phyloP scores from a whole-genome alignment of 2,797 vertebrate species.

The Echeneis naucrates region DNA sequence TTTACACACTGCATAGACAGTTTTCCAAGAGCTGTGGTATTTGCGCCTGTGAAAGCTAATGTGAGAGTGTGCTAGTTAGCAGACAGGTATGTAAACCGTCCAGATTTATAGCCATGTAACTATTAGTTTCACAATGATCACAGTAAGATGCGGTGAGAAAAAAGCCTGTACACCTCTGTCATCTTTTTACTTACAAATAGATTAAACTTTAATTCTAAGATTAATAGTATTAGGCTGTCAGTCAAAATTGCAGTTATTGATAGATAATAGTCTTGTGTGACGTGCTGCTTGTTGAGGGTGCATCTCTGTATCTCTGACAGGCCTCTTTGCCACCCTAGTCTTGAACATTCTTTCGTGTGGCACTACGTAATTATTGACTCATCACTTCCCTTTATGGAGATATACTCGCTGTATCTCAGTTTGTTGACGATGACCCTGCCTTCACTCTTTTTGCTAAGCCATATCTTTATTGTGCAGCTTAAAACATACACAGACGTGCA shows the following conservation, averaged over 20 bases:
- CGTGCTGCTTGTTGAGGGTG: background rate
- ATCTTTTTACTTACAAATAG: background rate
- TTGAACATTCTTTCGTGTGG: slow-evolving; percentile 6
- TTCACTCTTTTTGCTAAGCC: background rate
- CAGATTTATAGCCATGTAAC: background rate
- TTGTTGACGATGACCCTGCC: background rate
- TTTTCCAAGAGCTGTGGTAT: background rate
- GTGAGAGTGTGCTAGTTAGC: background rate
- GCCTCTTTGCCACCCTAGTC: background rate
- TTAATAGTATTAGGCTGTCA: slow-evolving; percentile 5
- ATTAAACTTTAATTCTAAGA: background rate
- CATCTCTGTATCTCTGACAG: background rate
- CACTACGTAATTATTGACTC: background rate
- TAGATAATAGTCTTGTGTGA: background rate
- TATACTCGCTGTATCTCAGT: background rate
- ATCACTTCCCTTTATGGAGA: background rate
- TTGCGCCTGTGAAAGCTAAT: too few relatives aligned
- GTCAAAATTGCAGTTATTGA: background rate
- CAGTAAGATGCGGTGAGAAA: background rate
- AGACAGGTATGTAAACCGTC: background rate
- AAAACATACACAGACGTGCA: slow-evolving; percentile 12
- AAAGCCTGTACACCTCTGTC: background rate
- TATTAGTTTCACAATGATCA: background rate
- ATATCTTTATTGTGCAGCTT: slow-evolving; percentile 8
- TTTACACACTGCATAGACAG: background rate